Base-by-base conservation (phyloP, 2,113 vertebrate genomes). In the Columba janthina region DNA sequence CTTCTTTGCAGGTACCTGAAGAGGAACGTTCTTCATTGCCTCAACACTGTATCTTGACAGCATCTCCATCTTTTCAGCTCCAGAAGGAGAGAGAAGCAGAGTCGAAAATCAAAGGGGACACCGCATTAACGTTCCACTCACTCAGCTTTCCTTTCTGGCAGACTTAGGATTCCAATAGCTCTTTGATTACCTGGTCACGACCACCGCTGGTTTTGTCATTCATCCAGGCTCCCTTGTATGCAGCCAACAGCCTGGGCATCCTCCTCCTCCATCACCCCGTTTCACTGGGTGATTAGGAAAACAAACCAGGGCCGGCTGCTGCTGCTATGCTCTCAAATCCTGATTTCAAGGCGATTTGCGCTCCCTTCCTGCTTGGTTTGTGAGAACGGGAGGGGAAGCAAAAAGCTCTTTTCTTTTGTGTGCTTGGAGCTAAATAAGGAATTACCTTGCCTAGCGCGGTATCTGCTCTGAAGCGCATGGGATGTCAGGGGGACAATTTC, bases 321-420 rank as follows among this genome's bases (percentile, higher is more conserved):
- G 60, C 61, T 78, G 72, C 73, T 69, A 31, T 1, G 3, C 62
- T 81, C 83, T 71, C 88, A 85, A 95, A 94, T 91, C 94, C 64
- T 67, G 84, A 97, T 97, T 97, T 97, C 94, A 96, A 94, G 94
- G 93, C 77, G 95, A 94, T 97, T 70, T 96, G 81, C 94, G 84
- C 88, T 97, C 66, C 86, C 28, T 95, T 96, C 87, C 95, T 94
- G 73, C 44, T 48, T n/a, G 53, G 38, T 66, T 84, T 88, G 89
- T 83, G 84, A 92, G 84, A 64, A 46, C 62, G 50, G 78, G 73
- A 82, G 14, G 50, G 62, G 91, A 97, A 91, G 80, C 60, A 82
- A 79, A 96, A 89, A 94, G 60, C 83, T 95, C 91, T 95, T 38
- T 42, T 60, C 85, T 87, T 96, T 71, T 88, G 80, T 79, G 74